Evolutionary conservation across 2,113 vertebrate species (phyloP), one percentile per base, ranked within the genome.

Genomic region (Ophiodon elongatus): DNA sequence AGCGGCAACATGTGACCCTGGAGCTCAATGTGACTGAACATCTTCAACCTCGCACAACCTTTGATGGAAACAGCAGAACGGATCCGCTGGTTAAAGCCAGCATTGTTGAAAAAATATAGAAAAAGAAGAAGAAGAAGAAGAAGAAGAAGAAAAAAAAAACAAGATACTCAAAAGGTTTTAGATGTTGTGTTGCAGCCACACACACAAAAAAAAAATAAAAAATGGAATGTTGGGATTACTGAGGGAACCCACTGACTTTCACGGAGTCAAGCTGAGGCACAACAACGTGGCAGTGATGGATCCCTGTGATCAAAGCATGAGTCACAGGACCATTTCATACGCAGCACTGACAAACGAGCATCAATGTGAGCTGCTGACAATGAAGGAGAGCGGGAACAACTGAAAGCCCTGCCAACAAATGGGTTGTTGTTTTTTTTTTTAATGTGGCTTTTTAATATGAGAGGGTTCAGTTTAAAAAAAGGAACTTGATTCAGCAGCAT

Each of bases 1-100:
- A 68, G 4, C 23, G 60, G 52, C 35, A 68, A n/a, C 74, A 70
- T 57, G 73, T 67, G 78, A 89, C 37, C 23, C n/a, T 33, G 27
- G 52, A 65, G 11, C 21, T 66, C 47, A 79, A 59, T 50, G 37
- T 17, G 37, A 69, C 56, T 29, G 31, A 73, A 35, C 39, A 25
- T 41, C 45, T 29, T 27, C 52, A 7, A 63, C 25, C 25, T 21
- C 17, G 45, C 17, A 11, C n/a, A 39, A 50, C 66, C 45, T 64
- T 27, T 27, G 8, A 8, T 17, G 37, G 35, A 23, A 47, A 23
- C 45, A 31, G 27, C 25, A 7, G 6, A 23, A 62, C 27, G 15
- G 27, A 62, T 4, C 21, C 21, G 35, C 15, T 11, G 52, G 25
- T 13, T 0, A 33, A 8, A 0, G 0, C 25, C 4, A 14, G 19